Evolutionary conservation across 2,888 invertebrate genomes (phyloP), one percentile per base, ranked within the genome.

Genomic region (Labia minor): DNA sequence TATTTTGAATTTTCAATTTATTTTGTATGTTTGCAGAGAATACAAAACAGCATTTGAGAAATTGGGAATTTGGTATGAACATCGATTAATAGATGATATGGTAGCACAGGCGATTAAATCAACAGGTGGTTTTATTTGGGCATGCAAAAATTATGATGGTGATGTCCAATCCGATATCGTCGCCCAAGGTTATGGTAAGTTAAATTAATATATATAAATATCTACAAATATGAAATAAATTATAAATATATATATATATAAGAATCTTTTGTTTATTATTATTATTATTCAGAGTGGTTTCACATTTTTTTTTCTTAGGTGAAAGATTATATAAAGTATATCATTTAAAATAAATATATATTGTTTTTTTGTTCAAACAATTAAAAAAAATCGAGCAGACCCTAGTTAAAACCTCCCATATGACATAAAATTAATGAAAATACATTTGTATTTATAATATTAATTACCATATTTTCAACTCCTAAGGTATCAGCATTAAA

Each of bases 121-220:
- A 21, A 81, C 82, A 19, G 94, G 94, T 67, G 91, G 89, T 10
- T 93, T 93, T 76, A 88, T 94, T 64, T 94, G 94, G 94, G 88
- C 92, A 19, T 93, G 93, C 80, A 94, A 94, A 80, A 94, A 94
- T 79, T 94, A 94, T 76, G 92, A 92, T 74, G 94, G 94, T 33
- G 94, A 94, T 75, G 93, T 94, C 3, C 92, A 92, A 78, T 91
- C 91, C 0, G 93, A 94, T 75, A 83, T 92, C 70, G 88, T 94
- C 3, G 94, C 94, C 61, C 90, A 86, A 75, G 84, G 83, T 67
- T 79, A 77, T 71, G 85, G 85, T 77, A 68, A 70, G 71, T 70
- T 3, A 26, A 26, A 26, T 26, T n/a, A n/a, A n/a, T n/a, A n/a
- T n/a, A n/a, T n/a, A n/a, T n/a, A 33, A 64, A 1, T 64, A 49